phyloP scores from a whole-genome alignment of 2,888 invertebrate genomes.

The Agrochola lychnidis region DNA sequence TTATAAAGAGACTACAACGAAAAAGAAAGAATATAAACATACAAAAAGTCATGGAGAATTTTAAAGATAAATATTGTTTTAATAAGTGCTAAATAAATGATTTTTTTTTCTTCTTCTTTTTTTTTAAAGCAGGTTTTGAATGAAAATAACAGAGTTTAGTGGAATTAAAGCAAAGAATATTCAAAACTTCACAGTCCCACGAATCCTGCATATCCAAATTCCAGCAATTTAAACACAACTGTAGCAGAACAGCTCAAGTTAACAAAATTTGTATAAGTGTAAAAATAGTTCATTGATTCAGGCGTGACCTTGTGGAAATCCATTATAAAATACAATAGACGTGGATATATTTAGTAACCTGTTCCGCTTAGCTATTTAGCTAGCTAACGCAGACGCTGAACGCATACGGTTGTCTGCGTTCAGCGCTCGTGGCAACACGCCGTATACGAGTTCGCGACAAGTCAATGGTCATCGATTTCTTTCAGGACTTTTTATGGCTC shows the following conservation, averaged over 20 bases:
- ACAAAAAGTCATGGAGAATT: too few species aligned
- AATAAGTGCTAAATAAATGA: background rate
- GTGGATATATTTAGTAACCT: too few species aligned
- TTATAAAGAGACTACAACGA: background rate
- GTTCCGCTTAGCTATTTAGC: too few species aligned
- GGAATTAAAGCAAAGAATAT: background rate
- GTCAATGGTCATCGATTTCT: too few species aligned
- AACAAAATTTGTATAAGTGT: conserved; percentile 32
- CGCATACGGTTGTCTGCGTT: too few species aligned
- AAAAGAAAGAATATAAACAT: background rate
- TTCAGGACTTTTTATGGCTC: too few species aligned
- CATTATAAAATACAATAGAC: too few species aligned
- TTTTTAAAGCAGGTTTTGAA: background rate
- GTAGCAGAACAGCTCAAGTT: conserved; percentile 13
- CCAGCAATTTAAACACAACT: conserved; percentile 30
- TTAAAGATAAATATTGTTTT: too few species aligned
- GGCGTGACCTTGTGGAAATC: too few species aligned
- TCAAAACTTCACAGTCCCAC: background rate
- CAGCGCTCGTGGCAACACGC: too few species aligned
- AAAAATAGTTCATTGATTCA: conserved; percentile 9
- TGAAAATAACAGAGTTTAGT: background rate
- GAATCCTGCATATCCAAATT: background rate
- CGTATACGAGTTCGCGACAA: too few species aligned
- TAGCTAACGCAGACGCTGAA: too few species aligned
- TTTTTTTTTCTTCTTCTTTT: background rate